Base-by-base conservation (phyloP, 2,113 vertebrate genomes). In the Ameiurus melas region DNA sequence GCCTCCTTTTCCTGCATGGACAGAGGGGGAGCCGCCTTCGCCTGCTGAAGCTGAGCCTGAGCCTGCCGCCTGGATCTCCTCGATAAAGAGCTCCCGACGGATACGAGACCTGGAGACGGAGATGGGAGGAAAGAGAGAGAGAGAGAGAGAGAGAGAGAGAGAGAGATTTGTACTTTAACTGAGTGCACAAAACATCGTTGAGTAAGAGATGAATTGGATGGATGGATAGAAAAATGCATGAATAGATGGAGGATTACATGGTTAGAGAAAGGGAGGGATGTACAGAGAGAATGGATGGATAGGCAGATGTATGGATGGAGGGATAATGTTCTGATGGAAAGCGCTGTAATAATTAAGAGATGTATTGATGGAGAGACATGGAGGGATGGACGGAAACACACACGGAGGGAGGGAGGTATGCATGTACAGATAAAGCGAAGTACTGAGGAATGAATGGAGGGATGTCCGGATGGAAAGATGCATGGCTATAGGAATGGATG, bases 41-140 rank as follows among this genome's bases (percentile, higher is more conserved):
- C 97, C 96, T 1, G 97, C 43, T 33, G 87, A 55, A 12, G 86
- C 86, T 0, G 64, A 57, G 79, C 86, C 96, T 88, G 98, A 70
- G 55, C 86, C 97, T 87, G 98, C 97, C 87, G 98, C 98, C 94
- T 99, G 98, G 92, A 99, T 99, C 94, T 99, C 98, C 92, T 99
- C 98, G 25, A 99, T 99, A 94, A 99, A 99, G 88, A 99, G 97
- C 93, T 99, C 98, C 88, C 98, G 96, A 84, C 98, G 97, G 92
- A 99, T 99, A 90, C 98, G 97, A 93, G 98, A 99, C 95, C 98
- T 99, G 88, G 25, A 73, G 90, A 95, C 19, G 84, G 51, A 22
- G 2, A 86, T 36, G 47, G 25, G 20, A 17, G 0, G 25, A n/a
- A n/a, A n/a, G n/a, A n/a, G n/a, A n/a, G n/a, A 82, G 60, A 39